Evolutionary conservation across 2,113 vertebrate species (phyloP).

Genomic region (Tiliqua scincoides): DNA sequence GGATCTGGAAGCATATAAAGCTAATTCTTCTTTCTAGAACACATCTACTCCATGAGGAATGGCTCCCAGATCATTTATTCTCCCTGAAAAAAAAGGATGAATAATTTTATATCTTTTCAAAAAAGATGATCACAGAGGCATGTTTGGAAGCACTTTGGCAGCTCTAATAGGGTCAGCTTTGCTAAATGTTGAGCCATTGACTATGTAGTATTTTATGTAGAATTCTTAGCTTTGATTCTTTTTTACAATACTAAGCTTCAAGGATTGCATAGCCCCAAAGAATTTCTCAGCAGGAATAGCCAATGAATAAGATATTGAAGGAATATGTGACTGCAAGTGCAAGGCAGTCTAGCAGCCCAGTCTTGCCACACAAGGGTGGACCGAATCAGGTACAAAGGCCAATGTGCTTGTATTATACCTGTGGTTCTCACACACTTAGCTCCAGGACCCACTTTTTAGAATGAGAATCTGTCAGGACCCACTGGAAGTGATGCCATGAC

Average conservation of each 20-base stretch:
- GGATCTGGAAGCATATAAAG: not conserved
- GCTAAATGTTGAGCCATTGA: not conserved
- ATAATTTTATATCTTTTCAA: not conserved
- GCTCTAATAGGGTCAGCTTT: not conserved
- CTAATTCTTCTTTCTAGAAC: conserved; percentile 2
- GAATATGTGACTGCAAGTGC: not conserved
- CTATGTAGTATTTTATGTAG: not conserved
- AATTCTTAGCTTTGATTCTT: conserved; percentile 23
- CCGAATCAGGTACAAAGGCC: not conserved
- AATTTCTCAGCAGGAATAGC: not conserved
- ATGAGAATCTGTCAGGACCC: too few species aligned
- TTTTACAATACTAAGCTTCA: not conserved
- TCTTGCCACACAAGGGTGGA: not conserved
- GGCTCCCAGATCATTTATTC: not conserved
- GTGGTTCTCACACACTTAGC: too few species aligned
- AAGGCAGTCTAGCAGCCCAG: not conserved
- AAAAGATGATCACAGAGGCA: not conserved
- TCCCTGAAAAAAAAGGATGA: not conserved
- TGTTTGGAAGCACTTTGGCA: rapidly evolving
- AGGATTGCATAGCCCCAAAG: not conserved
- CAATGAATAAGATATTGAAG: not conserved
- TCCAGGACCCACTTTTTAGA: too few species aligned
- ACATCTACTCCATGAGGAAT: not conserved
- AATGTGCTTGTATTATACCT: not conserved
- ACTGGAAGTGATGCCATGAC: too few species aligned